Conservation (phyloP, 2,113 vertebrate genomes). For the Myanophis thanlyinensis region DNA sequence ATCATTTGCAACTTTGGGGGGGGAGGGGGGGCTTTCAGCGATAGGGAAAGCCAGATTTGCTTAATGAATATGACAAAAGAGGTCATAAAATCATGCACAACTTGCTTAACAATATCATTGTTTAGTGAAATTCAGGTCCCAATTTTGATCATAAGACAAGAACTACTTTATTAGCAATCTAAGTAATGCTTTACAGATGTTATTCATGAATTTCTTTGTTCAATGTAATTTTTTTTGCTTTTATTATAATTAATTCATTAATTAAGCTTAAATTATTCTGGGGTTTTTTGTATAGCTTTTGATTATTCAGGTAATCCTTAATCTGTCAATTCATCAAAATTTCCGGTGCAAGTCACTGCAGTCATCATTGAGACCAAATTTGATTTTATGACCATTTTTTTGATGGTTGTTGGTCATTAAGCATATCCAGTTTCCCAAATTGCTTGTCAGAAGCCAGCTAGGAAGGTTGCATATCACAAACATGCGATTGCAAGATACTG, state of each 20-base stretch:
- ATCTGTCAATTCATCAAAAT: not conserved
- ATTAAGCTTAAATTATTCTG: not conserved
- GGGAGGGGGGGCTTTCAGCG: not conserved
- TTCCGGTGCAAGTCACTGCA: no score
- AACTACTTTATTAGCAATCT: not conserved
- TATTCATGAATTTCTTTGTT: not conserved
- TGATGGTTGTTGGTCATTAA: not conserved
- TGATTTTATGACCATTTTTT: not conserved
- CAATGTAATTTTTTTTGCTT: not conserved
- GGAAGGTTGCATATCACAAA: not conserved
- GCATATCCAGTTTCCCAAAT: not conserved
- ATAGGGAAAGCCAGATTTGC: not conserved
- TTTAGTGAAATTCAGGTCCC: not conserved
- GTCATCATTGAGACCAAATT: not conserved
- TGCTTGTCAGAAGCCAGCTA: not conserved
- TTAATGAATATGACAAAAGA: not conserved
- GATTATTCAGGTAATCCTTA: no score
- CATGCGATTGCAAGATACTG: not conserved
- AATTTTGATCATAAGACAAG: not conserved
- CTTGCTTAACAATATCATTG: not conserved
- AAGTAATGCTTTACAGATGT: not conserved
- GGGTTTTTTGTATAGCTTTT: not conserved
- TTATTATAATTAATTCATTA: not conserved
- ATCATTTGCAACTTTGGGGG: not conserved
- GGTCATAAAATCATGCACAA: not conserved